These are phyloP conservation scores for Limanda limanda DNA, from an alignment of 2,113 vertebrate genomes.

Conservation along the genomic window DNA sequence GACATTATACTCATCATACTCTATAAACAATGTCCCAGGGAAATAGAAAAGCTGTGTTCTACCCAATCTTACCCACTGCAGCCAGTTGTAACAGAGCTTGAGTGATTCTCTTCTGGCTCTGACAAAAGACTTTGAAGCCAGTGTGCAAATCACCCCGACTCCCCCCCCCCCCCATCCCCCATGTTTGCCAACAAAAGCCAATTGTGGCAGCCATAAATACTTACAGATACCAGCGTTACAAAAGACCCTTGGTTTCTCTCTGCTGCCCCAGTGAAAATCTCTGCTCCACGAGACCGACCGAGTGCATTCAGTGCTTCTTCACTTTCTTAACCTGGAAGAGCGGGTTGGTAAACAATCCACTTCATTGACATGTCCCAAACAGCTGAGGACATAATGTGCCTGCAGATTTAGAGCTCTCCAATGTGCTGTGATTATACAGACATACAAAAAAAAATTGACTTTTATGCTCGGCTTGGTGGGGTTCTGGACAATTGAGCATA, in stretches of 20 bases:
- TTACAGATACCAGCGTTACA: slow-evolving; percentile 76
- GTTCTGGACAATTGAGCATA: slow-evolving; percentile 65
- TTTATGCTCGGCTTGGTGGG: slow-evolving; percentile 45
- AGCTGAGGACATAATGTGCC: slow-evolving; percentile 39
- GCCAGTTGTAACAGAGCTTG: slow-evolving; percentile 55
- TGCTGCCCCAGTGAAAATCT: slow-evolving; percentile 58
- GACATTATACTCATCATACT: slow-evolving; percentile 38
- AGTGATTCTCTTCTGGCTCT: slow-evolving; percentile 66
- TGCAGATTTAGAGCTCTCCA: slow-evolving; percentile 43
- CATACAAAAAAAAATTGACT: slow-evolving; percentile 59
- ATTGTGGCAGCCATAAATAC: slow-evolving; percentile 76
- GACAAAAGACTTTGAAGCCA: slow-evolving; percentile 76
- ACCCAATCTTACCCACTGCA: slow-evolving; percentile 52
- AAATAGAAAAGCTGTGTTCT: slow-evolving; percentile 65
- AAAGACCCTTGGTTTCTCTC: slow-evolving; percentile 67
- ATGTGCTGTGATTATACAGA: slow-evolving; percentile 48
- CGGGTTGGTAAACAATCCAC: slow-evolving; percentile 49
- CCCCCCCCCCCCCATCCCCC: slow-evolving; percentile 37
- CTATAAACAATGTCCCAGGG: slow-evolving; percentile 59
- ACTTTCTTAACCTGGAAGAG: slow-evolving; percentile 52
- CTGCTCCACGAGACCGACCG: slow-evolving; percentile 34
- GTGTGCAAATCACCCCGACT: slow-evolving; percentile 75
- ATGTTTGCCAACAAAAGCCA: slow-evolving; percentile 79
- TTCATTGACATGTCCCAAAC: slow-evolving; percentile 19
- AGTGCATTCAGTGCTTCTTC: slow-evolving; percentile 38